Base-by-base conservation (phyloP, 2,888 invertebrate species). In the Rotaria socialis region DNA sequence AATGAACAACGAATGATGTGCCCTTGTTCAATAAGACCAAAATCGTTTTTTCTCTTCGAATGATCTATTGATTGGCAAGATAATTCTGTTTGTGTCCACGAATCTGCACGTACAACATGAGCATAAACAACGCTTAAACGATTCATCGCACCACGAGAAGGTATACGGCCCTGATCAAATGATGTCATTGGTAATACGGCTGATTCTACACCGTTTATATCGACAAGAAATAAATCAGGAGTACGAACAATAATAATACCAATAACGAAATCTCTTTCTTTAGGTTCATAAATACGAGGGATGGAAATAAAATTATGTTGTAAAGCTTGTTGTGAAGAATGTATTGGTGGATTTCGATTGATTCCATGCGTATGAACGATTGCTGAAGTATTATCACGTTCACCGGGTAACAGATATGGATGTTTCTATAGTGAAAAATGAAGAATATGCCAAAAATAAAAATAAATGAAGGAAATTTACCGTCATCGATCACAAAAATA, bases 71-170 rank as follows among this genome's bases (percentile, higher is more conserved):
- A 35, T 27, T 67, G 67, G 19, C 67, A 67, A 7, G 67, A 67
- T 27, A 67, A 35, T 27, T 67, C 35, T 14, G 67, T 67, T 67
- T 67, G 67, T 67, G 67, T 67, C 67, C 67, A 67, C 5, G 67
- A 35, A 41, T 67, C 67, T 35, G 67, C 35, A 35, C 67, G 35
- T 35, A 67, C 35, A 67, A 67, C 67, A 67, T 35, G 41, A 67
- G 67, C 67, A 41, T 35, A 67, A 27, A 67, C 67, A 67, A 67
- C 67, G 35, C 67, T 67, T 19, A 67, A 67, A 67, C 67, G 67
- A 19, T 67, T 67, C 67, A 67, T 67, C 19, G 67, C 24, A 35
- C 35, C 5, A 41, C 67, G 67, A 35, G 67, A 1, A 3, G 67
- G 67, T 67, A 67, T 6, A 35, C 67, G 67, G 35, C 67, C 67